Percentiles rank a stretch among this genome's conserved stretches.
Conservation (phyloP, 1,140 invertebrate genomes). For the Paraescarpia echinospica region DNA sequence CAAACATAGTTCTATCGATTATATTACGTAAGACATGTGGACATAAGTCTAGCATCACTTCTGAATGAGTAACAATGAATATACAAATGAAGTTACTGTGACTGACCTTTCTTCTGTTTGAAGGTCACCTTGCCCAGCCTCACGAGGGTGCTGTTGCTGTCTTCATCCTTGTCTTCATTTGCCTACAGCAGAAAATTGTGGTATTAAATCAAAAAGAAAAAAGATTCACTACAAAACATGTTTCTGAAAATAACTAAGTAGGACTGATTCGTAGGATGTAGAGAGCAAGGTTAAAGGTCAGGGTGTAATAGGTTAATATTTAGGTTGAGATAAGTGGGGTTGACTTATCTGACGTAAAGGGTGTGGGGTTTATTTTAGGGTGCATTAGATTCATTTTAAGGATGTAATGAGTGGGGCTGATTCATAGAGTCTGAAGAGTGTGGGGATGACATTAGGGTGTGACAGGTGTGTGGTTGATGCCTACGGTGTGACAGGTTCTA, state of each 20-base stretch:
- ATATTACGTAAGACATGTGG: neutral
- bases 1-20: conserved; percentile 3
- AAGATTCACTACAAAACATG: neutral
- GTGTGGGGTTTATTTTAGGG: neutral
- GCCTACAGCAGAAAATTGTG: neutral
- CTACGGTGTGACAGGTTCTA: too few species aligned
- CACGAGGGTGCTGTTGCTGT: neutral
- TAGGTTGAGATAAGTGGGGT: too few species aligned
- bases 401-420: neutral
- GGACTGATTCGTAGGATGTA: too few species aligned
- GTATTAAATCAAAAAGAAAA: neutral
- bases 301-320: too few species aligned
- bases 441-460: neutral
- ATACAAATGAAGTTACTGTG: neutral
- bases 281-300: too few species aligned
- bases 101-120: conserved; percentile 6
- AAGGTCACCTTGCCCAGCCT: conserved; percentile 3
- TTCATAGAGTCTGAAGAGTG: neutral
- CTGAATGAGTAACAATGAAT: neutral
- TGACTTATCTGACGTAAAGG: too few species aligned
- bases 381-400: neutral
- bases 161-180: neutral
- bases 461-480: too few species aligned
- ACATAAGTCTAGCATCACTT: neutral
- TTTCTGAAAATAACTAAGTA: too few species aligned